Conservation (phyloP, 2,113 vertebrate genomes). For the Pedetes capensis region DNA sequence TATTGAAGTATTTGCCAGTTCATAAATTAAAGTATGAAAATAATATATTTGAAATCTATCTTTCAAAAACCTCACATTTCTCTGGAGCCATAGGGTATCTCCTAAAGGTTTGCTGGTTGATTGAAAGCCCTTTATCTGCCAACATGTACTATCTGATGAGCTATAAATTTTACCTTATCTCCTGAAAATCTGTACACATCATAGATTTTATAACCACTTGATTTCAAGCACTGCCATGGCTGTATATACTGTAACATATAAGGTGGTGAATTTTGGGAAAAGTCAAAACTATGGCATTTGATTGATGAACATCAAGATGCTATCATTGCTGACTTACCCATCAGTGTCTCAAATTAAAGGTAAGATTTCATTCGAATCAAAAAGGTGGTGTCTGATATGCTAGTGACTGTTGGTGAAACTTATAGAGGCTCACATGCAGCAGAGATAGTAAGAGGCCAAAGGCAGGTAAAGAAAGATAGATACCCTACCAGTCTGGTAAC, state of each 20-base stretch:
- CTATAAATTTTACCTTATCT: not conserved
- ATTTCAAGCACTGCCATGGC: not conserved
- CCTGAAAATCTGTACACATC: not conserved
- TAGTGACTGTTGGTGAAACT: not conserved
- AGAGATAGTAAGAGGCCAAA: not conserved
- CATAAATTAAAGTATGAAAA: not conserved
- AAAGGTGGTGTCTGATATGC: not conserved
- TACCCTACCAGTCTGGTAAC: not conserved
- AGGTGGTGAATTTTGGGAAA: constrained; percentile 23
- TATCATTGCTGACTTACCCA: constrained; percentile 55
- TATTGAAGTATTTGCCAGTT: not conserved
- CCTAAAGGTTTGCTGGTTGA: not conserved
- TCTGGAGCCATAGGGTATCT: not conserved
- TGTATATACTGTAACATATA: constrained; percentile 55
- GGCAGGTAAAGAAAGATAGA: not conserved
- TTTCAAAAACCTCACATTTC: constrained; percentile 9
- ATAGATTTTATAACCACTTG: not conserved
- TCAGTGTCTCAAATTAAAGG: constrained; percentile 70
- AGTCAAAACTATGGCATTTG: constrained; percentile 61
- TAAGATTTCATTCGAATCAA: constrained; percentile 5
- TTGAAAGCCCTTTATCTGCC: not conserved
- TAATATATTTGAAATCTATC: not conserved
- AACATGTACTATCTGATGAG: not conserved
- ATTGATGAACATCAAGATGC: constrained; percentile 69
- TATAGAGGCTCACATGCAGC: not conserved